Percentiles rank a stretch among this genome's conserved stretches.
phyloP scores from a whole-genome alignment of 2,888 invertebrate genomes.

The Lasioglossum lativentre region DNA sequence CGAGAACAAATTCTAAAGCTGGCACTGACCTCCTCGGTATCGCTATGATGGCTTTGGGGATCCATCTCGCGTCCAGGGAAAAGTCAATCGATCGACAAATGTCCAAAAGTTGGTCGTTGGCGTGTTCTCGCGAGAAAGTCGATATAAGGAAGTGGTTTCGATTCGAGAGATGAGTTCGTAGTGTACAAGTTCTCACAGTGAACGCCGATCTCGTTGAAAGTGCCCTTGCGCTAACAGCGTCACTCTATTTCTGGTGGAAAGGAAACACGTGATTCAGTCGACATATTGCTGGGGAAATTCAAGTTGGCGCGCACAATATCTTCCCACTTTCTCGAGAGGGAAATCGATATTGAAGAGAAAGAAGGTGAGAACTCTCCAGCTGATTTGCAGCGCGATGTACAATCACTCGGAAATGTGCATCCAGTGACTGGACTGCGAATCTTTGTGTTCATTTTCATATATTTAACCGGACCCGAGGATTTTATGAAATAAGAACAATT shows the following conservation, averaged over 20 bases:
- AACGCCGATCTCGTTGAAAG: slow-evolving; percentile 41
- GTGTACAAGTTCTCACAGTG: slow-evolving; percentile 19
- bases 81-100: not conserved
- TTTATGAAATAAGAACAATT: not conserved
- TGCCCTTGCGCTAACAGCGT: slow-evolving; percentile 44
- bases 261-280: slow-evolving; percentile 53
- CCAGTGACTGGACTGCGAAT: too few relatives aligned
- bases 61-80: slow-evolving; percentile 34
- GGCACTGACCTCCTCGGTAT: slow-evolving; percentile 62
- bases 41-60: slow-evolving; percentile 13
- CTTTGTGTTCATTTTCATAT: too few relatives aligned
- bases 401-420: too few relatives aligned
- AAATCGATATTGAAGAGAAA: not conserved
- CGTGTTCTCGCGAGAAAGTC: not conserved
- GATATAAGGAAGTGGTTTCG: not conserved
- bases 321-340: not conserved
- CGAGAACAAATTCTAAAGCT: slow-evolving; percentile 9
- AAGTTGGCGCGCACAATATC: slow-evolving; percentile 6
- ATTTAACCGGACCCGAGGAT: too few relatives aligned
- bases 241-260: slow-evolving; percentile 53
- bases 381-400: not conserved
- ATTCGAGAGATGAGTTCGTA: slow-evolving; percentile 13
- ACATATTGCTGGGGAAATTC: slow-evolving; percentile 46
- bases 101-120: not conserved
- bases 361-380: not conserved